phyloP scores from a whole-genome alignment of 2,888 invertebrate genomes.

The Formica aserva region DNA sequence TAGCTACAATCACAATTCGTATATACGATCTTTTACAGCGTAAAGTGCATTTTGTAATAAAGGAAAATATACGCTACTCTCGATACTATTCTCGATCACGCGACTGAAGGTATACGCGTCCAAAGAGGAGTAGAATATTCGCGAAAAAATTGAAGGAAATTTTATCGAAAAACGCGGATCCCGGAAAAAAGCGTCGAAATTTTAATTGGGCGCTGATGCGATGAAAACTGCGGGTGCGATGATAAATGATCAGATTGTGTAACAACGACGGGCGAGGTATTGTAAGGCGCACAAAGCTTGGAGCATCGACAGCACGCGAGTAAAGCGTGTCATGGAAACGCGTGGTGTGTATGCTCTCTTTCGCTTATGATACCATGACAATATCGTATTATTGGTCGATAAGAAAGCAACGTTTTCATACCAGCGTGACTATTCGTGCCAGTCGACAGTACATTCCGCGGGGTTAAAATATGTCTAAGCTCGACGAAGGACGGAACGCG shows the following conservation, averaged over 20 bases:
- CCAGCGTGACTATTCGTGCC: constrained; percentile 49
- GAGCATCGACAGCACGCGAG: constrained; percentile 40
- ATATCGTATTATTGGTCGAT: constrained; percentile 64
- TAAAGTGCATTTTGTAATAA: constrained; percentile 2
- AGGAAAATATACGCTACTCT: background rate
- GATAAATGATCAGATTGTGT: constrained; percentile 24
- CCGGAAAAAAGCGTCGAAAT: background rate
- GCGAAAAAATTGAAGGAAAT: background rate
- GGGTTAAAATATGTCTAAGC: constrained; percentile 50
- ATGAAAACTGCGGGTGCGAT: constrained; percentile 12
- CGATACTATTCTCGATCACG: background rate
- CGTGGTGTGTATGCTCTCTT: constrained; percentile 10
- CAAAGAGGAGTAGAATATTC: background rate
- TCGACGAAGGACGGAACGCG: constrained; percentile 10
- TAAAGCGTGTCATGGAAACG: constrained; percentile 34
- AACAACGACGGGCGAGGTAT: constrained; percentile 4
- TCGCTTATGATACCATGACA: constrained; percentile 52
- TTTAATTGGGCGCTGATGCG: background rate
- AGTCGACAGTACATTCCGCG: constrained; percentile 41
- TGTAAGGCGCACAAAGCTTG: constrained; percentile 37
- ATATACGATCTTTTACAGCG: background rate
- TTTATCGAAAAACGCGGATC: background rate
- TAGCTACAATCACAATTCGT: background rate
- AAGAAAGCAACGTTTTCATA: constrained; percentile 57
- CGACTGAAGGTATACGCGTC: background rate